phyloP scores from a whole-genome alignment of 2,113 vertebrate genomes.

The Heloderma charlesbogerti region DNA sequence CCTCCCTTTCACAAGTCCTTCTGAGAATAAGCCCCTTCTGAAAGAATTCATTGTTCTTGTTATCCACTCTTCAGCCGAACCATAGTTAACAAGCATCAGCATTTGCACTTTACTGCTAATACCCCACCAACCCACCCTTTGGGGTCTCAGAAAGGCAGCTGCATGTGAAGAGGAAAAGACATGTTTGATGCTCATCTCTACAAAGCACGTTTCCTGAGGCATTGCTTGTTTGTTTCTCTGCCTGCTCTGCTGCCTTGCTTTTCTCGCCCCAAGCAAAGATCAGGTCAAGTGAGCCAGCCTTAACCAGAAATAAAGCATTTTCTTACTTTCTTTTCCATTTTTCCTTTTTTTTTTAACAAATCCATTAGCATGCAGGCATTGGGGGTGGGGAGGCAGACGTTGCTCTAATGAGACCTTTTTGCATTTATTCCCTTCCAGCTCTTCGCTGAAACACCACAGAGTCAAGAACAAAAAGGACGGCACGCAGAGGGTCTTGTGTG shows the following conservation, averaged over 20 bases:
- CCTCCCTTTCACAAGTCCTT: background rate
- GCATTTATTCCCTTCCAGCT: constrained; percentile 41
- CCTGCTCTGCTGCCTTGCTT: background rate
- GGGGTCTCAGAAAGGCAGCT: background rate
- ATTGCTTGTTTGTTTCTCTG: constrained; percentile 22
- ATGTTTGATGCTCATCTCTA: background rate
- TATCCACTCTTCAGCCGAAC: background rate
- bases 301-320: constrained; percentile 43
- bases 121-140: background rate
- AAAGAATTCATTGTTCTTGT: accelerated
- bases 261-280: constrained; percentile 43
- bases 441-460: constrained; percentile 31
- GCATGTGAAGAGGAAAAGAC: background rate
- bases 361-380: constrained; percentile 36
- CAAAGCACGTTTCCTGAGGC: background rate
- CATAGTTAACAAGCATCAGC: accelerated
- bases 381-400: accelerated
- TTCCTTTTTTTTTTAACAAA: background rate
- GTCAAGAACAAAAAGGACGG: constrained; percentile 36
- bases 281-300: constrained; percentile 45
- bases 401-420: constrained; percentile 57
- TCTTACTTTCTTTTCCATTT: background rate
- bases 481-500: constrained; percentile 1
- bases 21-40: background rate
- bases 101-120: background rate